Evolutionary conservation across 2,797 vertebrate species (phyloP).

Genomic region (Falco peregrinus): DNA sequence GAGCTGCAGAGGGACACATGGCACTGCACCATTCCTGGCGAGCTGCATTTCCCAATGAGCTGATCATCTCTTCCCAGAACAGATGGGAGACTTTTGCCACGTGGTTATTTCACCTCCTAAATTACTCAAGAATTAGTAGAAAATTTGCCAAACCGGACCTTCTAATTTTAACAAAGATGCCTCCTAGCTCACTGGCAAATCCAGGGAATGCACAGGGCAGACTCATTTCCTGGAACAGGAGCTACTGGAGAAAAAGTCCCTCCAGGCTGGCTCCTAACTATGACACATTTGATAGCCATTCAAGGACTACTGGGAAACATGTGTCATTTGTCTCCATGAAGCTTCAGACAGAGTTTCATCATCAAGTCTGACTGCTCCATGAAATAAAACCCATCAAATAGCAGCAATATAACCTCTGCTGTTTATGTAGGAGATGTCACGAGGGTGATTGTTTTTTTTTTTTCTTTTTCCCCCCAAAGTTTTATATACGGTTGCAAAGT

Average conservation of each 20-base stretch:
- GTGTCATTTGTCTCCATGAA: background rate
- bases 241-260: slow-evolving; percentile 38
- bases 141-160: background rate
- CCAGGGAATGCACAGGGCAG: background rate
- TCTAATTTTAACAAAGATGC: background rate
- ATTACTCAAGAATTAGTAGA: slow-evolving; percentile 8
- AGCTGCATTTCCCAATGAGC: rapidly evolving
- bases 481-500: background rate
- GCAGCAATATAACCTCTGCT: background rate
- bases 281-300: slow-evolving; percentile 65
- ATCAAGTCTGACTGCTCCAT: background rate
- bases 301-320: slow-evolving; percentile 36
- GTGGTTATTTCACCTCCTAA: background rate
- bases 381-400: background rate
- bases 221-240: slow-evolving; percentile 44
- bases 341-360: slow-evolving; percentile 52
- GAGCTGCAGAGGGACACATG: background rate
- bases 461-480: rapidly evolving
- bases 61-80: background rate
- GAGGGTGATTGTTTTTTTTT: background rate
- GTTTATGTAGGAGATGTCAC: background rate
- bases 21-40: background rate
- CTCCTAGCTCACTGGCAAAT: background rate
- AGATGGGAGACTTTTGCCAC: background rate
- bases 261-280: slow-evolving; percentile 41